phyloP scores from a whole-genome alignment of 1,140 invertebrate species.

The Aphelinus certus region DNA sequence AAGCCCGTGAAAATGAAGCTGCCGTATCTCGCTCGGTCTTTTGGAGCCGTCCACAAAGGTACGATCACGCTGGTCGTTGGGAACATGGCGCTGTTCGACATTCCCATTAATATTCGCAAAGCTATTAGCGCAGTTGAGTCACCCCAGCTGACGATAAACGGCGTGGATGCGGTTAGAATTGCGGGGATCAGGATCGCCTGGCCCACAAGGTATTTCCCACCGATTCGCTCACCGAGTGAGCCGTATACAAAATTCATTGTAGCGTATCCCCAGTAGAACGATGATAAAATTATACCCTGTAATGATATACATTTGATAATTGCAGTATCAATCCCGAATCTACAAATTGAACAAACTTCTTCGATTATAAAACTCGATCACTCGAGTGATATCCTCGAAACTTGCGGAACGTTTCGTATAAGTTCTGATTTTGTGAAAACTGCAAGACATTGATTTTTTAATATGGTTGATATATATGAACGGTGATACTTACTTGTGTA shows the following conservation, averaged over 20 bases:
- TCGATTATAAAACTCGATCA: neutral
- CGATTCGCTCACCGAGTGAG: slow-evolving; percentile 65
- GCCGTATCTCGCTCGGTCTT: slow-evolving; percentile 55
- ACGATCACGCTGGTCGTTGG: slow-evolving; percentile 65
- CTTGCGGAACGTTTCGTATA: too few relatives aligned
- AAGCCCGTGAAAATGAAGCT: slow-evolving; percentile 58
- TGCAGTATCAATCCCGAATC: neutral
- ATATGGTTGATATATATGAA: too few relatives aligned
- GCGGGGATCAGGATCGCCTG: slow-evolving; percentile 60
- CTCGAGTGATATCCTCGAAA: too few relatives aligned
- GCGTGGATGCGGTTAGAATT: slow-evolving; percentile 63
- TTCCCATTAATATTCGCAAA: slow-evolving; percentile 63
- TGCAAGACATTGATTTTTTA: too few relatives aligned
- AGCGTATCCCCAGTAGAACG: slow-evolving; percentile 71
- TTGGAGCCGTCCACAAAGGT: slow-evolving; percentile 52
- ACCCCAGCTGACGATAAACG: slow-evolving; percentile 45
- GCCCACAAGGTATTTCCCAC: slow-evolving; percentile 69
- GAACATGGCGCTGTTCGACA: slow-evolving; percentile 54
- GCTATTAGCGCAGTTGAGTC: slow-evolving; percentile 49
- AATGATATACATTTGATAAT: neutral
- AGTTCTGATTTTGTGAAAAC: too few relatives aligned
- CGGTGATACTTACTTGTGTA: neutral
- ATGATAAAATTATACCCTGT: slow-evolving; percentile 66
- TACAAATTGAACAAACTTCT: neutral
- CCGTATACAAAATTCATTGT: slow-evolving; percentile 71